Conservation (phyloP, 2,888 invertebrate genomes). For the Drosophila phalerata region DNA sequence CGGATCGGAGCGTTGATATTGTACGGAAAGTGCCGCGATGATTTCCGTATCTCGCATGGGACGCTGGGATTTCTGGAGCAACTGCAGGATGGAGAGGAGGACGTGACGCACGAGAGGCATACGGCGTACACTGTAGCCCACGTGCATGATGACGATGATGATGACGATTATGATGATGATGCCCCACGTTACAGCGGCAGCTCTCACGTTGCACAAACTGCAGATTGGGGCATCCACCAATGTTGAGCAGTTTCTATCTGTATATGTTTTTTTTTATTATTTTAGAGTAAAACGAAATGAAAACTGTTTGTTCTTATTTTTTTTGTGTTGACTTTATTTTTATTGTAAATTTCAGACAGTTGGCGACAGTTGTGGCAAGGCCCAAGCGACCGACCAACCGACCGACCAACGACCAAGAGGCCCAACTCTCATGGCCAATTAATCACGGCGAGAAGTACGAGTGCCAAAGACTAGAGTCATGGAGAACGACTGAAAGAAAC, state of each 20-base stretch:
- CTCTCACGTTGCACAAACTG: neutral
- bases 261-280: neutral
- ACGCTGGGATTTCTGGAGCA: conserved; percentile 39
- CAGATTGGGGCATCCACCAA: conserved; percentile 14
- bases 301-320: conserved; percentile 14
- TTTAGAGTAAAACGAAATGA: conserved; percentile 16
- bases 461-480: neutral
- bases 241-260: conserved; percentile 8
- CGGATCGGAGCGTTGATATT: conserved; percentile 51
- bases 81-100: conserved; percentile 41
- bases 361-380: conserved; percentile 40
- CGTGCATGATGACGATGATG: conserved; percentile 12
- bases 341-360: conserved; percentile 24
- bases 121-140: conserved; percentile 34
- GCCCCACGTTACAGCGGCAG: conserved; percentile 2
- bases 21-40: conserved; percentile 15
- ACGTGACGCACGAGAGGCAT: conserved; percentile 32
- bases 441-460: conserved; percentile 53
- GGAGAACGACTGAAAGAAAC: neutral
- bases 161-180: neutral
- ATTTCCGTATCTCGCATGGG: conserved; percentile 53
- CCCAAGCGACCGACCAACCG: conserved; percentile 12
- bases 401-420: conserved; percentile 4
- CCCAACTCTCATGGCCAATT: conserved; percentile 66
- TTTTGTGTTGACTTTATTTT: neutral